Percentiles rank a stretch among this genome's conserved stretches.
phyloP scores from a whole-genome alignment of 1,140 invertebrate genomes.

The Stenopsyche tienmushanensis region DNA sequence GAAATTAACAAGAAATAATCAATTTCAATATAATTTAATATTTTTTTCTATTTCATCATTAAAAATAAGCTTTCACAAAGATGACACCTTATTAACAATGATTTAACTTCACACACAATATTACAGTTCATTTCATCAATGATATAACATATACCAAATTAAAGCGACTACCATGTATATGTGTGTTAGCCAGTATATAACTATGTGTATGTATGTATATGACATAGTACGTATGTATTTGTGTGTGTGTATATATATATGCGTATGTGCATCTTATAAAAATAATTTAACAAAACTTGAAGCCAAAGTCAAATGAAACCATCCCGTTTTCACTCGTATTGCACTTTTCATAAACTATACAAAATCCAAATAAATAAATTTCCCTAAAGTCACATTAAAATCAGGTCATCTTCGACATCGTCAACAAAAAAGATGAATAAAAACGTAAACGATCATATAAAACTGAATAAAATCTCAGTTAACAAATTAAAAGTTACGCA shows the following conservation, averaged over 20 bases:
- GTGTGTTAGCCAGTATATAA: not conserved
- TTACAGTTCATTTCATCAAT: conserved; percentile 29
- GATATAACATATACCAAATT: conserved; percentile 20
- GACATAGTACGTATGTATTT: not conserved
- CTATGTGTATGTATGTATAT: not conserved
- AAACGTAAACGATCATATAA: not conserved
- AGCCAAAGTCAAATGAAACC: conserved; percentile 23
- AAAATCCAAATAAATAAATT: no score
- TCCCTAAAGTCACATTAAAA: no score
- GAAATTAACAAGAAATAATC: no score
- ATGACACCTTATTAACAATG: conserved; percentile 32
- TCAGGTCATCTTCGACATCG: no score
- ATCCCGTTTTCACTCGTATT: conserved; percentile 12
- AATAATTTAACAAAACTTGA: not conserved
- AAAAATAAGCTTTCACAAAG: conserved; percentile 32
- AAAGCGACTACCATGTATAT: conserved; percentile 18
- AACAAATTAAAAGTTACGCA: no score
- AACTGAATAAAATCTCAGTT: not conserved
- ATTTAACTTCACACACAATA: conserved; percentile 30
- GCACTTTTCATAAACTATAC: no score
- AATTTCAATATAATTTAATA: no score
- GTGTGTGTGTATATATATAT: not conserved
- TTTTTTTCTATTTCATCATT: conserved; percentile 30
- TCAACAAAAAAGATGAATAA: no score
- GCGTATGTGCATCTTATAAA: not conserved